These are phyloP conservation scores for Cydia pomonella DNA, from an alignment of 1,140 invertebrate genomes.

Conservation along the genomic window DNA sequence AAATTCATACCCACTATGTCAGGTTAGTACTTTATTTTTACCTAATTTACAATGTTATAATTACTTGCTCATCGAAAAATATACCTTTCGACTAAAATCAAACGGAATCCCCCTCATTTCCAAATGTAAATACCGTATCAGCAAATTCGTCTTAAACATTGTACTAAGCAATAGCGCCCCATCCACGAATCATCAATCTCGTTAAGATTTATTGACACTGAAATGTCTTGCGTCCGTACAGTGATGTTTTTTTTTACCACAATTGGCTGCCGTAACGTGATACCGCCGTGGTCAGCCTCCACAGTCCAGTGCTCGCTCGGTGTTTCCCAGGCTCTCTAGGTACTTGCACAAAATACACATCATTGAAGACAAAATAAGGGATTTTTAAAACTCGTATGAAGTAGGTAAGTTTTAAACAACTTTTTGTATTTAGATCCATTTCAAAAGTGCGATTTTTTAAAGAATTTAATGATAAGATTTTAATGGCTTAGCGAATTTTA, in stretches of 20 bases:
- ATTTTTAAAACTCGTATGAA: too few species aligned
- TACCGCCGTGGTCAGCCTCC: constrained; percentile 57
- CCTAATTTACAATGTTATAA: too few species aligned
- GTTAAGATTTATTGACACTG: neutral
- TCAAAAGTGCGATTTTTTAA: too few species aligned
- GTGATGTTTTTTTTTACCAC: constrained; percentile 30
- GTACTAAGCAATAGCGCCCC: neutral
- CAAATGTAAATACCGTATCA: neutral
- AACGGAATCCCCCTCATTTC: neutral
- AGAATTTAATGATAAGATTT: too few species aligned
- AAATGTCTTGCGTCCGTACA: neutral
- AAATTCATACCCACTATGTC: too few species aligned
- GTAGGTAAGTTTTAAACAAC: too few species aligned
- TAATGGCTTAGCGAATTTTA: too few species aligned
- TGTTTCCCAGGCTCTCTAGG: constrained; percentile 48
- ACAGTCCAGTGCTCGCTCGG: constrained; percentile 58
- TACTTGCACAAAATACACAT: neutral
- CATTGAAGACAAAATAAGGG: neutral
- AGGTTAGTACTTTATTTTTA: too few species aligned
- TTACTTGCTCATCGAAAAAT: too few species aligned
- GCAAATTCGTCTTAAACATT: neutral
- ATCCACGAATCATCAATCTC: neutral
- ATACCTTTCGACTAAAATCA: neutral
- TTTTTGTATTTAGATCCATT: too few species aligned
- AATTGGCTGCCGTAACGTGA: constrained; percentile 54